These are phyloP conservation scores for Acrocera orbiculus DNA, from an alignment of 2,888 invertebrate species.

Conservation along the genomic window DNA sequence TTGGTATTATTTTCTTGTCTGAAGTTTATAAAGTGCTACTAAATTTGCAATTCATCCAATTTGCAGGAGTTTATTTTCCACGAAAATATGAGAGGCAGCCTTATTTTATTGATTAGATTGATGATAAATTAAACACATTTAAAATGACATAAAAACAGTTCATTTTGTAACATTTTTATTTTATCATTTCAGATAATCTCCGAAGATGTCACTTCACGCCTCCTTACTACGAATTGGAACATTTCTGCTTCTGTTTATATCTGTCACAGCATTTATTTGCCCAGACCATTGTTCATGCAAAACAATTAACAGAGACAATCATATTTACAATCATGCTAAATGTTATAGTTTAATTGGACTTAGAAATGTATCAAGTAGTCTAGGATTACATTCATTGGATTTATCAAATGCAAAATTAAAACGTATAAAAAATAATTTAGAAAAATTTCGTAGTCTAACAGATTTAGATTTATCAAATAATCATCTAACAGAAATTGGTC, in stretches of 20 bases:
- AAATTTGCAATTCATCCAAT: no score
- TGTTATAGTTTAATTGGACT: slow-evolving; percentile 24
- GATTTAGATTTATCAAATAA: slow-evolving; percentile 47
- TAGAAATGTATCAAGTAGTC: slow-evolving; percentile 18
- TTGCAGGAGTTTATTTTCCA: no score
- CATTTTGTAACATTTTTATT: no score
- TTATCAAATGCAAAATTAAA: slow-evolving; percentile 44
- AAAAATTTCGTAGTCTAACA: slow-evolving; percentile 40
- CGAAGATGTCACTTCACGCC: no score
- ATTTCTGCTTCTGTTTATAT: slow-evolving; percentile 7
- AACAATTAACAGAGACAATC: slow-evolving; percentile 15
- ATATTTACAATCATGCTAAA: slow-evolving; percentile 23
- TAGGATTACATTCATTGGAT: slow-evolving; percentile 38
- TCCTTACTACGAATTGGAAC: no score
- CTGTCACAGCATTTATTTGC: slow-evolving; percentile 15
- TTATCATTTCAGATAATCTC: no score
- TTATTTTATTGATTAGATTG: no score
- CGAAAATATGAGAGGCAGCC: no score
- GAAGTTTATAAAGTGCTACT: no score
- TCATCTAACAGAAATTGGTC: slow-evolving; percentile 38
- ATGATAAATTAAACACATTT: no score
- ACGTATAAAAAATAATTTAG: slow-evolving; percentile 38
- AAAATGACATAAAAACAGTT: no score
- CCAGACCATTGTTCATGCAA: slow-evolving; percentile 24
- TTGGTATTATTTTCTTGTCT: no score